Conservation (phyloP, 1,140 invertebrate species). For the Plectrocnemia conspersa region DNA sequence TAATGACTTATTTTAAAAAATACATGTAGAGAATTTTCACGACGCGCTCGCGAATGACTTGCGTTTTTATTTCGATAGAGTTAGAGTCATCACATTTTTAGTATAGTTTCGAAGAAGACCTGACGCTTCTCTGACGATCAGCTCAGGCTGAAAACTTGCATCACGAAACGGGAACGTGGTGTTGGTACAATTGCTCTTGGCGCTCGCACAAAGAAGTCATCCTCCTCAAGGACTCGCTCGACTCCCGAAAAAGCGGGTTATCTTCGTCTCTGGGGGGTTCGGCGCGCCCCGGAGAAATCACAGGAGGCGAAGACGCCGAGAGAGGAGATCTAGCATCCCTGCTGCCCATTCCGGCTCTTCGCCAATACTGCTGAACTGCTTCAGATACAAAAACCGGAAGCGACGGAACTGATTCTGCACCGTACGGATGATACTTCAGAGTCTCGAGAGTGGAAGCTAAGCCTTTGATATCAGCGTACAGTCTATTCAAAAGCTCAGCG, state of each 20-base stretch:
- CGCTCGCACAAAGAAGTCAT: slow-evolving; percentile 52
- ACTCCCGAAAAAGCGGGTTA: slow-evolving; percentile 52
- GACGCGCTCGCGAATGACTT: neutral
- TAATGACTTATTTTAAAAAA: slow-evolving; percentile 14
- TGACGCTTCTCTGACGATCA: neutral
- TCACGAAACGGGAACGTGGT: slow-evolving; percentile 53
- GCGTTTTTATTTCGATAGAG: neutral
- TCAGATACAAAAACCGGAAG: slow-evolving; percentile 46
- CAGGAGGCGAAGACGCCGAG: slow-evolving; percentile 50
- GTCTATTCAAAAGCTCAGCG: slow-evolving; percentile 75
- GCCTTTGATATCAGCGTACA: slow-evolving; percentile 68
- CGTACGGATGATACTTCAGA: slow-evolving; percentile 44
- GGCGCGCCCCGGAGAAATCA: slow-evolving; percentile 45
- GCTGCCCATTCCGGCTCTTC: slow-evolving; percentile 42
- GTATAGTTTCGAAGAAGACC: slow-evolving; percentile 11
- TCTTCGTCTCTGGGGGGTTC: slow-evolving; percentile 46
- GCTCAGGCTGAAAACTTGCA: slow-evolving; percentile 38
- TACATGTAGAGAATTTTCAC: neutral
- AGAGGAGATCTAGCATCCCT: slow-evolving; percentile 46
- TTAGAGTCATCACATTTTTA: neutral
- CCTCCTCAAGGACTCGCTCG: slow-evolving; percentile 48
- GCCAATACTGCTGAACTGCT: slow-evolving; percentile 50
- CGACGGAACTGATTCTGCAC: slow-evolving; percentile 43
- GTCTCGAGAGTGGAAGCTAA: slow-evolving; percentile 49
- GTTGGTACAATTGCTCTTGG: slow-evolving; percentile 51